Evolutionary conservation across 2,888 invertebrate species (phyloP), one percentile per base, ranked within the genome.

Genomic region (Resseliella maxima): DNA sequence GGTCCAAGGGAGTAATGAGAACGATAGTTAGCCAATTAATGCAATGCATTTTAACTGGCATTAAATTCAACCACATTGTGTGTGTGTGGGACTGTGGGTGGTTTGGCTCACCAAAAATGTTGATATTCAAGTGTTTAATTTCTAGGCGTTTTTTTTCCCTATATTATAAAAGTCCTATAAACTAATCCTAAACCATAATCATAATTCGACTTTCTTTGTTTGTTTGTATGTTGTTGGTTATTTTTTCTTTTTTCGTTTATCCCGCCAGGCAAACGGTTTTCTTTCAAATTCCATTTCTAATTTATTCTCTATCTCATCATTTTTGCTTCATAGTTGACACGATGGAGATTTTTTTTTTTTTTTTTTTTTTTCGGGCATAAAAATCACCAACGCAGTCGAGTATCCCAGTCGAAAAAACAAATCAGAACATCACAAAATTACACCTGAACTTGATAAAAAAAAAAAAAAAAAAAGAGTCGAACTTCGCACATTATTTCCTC

Each of bases 331-430:
- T 50, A 50, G 46, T 50, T 50, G 46, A 50, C 46, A 50, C 59
- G 24, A 12, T 24, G 59, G 24, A 24, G 24, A 35, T 15, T 12
- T 15, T 31, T 12, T 31, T 5, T 12, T 31, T 6, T n/a, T n/a
- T n/a, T n/a, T n/a, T n/a, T n/a, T n/a, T n/a, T n/a, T n/a, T n/a
- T n/a, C n/a, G n/a, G n/a, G n/a, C n/a, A n/a, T n/a, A n/a, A n/a
- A n/a, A n/a, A n/a, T 31, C 72, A 12, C 72, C 1, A 59, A 59
- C 59, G 59, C 24, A 24, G 5, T 59, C 24, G 24, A 72, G 27
- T 72, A 31, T 72, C 59, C 72, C 72, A 72, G 72, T 72, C 31
- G 72, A 72, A 72, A 59, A 50, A n/a, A n/a, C n/a, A n/a, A n/a
- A 15, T 72, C 27, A 72, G 12, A 72, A 72, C 72, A 72, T 72